Evolutionary conservation across 2,888 invertebrate species (phyloP), one percentile per base, ranked within the genome.

Genomic region (Cephus rjabovi): DNA sequence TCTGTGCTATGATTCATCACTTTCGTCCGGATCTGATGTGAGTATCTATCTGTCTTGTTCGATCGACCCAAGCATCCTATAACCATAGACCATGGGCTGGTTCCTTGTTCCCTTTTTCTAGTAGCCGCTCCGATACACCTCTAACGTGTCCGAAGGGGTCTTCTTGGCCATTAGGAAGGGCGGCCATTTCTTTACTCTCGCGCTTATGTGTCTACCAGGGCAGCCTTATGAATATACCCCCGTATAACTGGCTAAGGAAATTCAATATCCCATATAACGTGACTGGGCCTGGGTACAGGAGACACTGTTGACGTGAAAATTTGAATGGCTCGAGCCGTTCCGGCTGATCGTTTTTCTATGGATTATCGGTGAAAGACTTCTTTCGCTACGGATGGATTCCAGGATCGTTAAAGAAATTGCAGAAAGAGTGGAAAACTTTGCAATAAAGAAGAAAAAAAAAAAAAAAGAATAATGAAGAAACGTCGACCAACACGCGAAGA

Each of bases 11-110:
- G 91, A 98, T 98, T 89, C 98, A 98, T 93, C 97, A 97, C 92
- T 98, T 98, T 93, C 94, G 98, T 89, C 98, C 98, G 75, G 98
- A 98, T 92, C 94, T 98, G 88, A 98, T 98, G 98, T 98, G 93
- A 97, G 97, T 95, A 90, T 77, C 70, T n/a, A 71, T 33, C 71
- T 71, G 71, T 31, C 71, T 71, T 34, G 71, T 34, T 71, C 71
- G 33, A 31, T 71, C 71, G 71, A 56, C 56, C 56, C 56, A 56
- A 56, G 56, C 56, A 56, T 23, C 56, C 56, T 23, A 56, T 56
- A 56, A 56, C 56, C 56, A 56, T 56, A 56, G 56, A 56, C 56
- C 56, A 23, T 23, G 23, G 9, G 23, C 56, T 40, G 4, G 40
- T 15, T 56, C 56, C 23, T 56, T 56, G 15, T 56, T 56, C 56